Evolutionary conservation across 2,113 vertebrate genomes (phyloP), one percentile per base, ranked within the genome.

Genomic region (Tachysurus vachellii): DNA sequence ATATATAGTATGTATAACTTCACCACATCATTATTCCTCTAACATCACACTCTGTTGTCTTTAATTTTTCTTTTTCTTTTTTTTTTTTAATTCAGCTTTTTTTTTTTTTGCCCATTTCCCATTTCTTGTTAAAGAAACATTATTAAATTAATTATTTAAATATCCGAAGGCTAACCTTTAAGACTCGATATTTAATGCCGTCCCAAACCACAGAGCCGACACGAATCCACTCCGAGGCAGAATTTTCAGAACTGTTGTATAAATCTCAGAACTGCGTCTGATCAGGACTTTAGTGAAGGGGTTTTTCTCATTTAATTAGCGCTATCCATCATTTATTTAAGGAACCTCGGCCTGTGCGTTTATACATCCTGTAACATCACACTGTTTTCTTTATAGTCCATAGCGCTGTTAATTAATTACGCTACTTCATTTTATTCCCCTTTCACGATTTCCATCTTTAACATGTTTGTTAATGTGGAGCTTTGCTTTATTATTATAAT

Each of bases 361-460:
- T 73, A 5, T 5, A 76, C 44, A 26, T 50, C 23, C 73, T 56
- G 47, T 23, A 70, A 54, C 17, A 28, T 53, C 26, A n/a, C 61
- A 53, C 44, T 0, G 9, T 3, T 16, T 9, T 5, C 81, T 83
- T 66, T 44, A 26, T 47, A 83, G 80, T n/a, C 23, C 16, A 16
- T 47, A 66, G 44, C 77, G 28, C 83, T 86, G 84, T 91, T 91
- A 64, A 83, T 91, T 91, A 54, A 77, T 88, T 82, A 85, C 84
- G 17, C 28, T 68, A 26, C 44, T n/a, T 54, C 5, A 14, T 28
- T 28, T 50, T 44, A 26, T 26, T 75, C 1, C 10, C 44, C 47
- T 47, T 10, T 10, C 23, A 47, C 13, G 10, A 1, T 11, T 12
- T 26, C 10, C 44, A 75, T 47, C 44, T 4, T 31, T 44, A 73